Conservation (phyloP, 1,140 invertebrate genomes). For the Drosophila kohkoa region DNA sequence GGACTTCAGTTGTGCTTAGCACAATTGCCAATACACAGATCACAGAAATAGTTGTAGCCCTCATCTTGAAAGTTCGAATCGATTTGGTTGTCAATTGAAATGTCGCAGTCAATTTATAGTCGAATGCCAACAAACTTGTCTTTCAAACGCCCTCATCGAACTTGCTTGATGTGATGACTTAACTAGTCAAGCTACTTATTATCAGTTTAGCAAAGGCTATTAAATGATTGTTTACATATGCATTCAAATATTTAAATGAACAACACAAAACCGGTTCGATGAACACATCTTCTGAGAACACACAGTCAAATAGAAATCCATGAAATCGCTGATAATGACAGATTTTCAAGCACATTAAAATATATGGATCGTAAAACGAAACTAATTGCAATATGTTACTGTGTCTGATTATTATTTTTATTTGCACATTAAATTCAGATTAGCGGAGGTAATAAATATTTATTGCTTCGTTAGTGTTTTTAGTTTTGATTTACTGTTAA, state of each 20-base stretch:
- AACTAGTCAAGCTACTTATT: conserved; percentile 4
- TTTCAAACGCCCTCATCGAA: conserved; percentile 9
- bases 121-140: conserved; percentile 1
- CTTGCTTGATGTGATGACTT: conserved; percentile 17
- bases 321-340: background rate
- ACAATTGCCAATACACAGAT: conserved; percentile 20
- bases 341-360: background rate
- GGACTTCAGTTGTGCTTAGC: conserved; percentile 1
- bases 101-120: conserved; percentile 19
- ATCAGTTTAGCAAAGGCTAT: background rate
- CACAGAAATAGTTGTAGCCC: background rate
- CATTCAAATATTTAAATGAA: background rate
- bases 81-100: background rate
- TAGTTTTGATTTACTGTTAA: no score
- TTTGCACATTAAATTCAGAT: no score
- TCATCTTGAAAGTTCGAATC: conserved; percentile 22
- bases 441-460: no score
- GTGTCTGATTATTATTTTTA: background rate
- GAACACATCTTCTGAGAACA: background rate
- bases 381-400: background rate
- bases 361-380: background rate
- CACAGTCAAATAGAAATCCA: background rate
- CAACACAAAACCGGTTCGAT: background rate
- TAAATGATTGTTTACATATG: conserved; percentile 10
- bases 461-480: no score